Evolutionary conservation across 2,113 vertebrate species (phyloP).

Genomic region (Alligator sinensis): DNA sequence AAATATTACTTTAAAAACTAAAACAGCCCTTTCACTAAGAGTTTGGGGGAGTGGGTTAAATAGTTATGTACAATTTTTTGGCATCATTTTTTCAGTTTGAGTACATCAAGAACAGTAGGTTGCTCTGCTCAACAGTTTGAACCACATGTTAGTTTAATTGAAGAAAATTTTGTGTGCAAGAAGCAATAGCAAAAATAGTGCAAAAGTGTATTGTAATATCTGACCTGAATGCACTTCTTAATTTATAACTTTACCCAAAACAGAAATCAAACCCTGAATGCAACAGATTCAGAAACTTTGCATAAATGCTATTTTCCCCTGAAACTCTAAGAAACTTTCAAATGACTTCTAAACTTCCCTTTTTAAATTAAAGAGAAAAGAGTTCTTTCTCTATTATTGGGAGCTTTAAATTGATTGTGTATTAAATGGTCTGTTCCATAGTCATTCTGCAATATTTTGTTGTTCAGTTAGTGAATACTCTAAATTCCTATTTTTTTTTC

Average conservation of each 20-base stretch:
- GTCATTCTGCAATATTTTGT: background rate
- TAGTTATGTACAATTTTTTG: background rate
- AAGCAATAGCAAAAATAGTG: background rate
- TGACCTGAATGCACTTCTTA: background rate
- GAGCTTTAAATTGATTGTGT: background rate
- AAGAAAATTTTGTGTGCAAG: background rate
- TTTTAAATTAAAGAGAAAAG: background rate
- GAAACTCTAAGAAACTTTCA: no score
- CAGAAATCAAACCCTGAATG: background rate
- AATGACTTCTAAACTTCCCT: no score
- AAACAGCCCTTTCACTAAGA: background rate
- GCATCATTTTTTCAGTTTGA: background rate
- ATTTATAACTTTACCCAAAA: background rate
- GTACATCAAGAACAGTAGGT: fast-evolving
- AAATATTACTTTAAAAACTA: background rate
- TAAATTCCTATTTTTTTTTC: background rate
- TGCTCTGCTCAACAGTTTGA: background rate
- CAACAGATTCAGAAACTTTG: background rate
- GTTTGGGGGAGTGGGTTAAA: background rate
- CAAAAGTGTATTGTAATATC: background rate
- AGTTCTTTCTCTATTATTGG: background rate
- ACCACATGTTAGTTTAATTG: background rate
- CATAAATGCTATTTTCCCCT: fast-evolving
- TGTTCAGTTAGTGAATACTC: background rate
- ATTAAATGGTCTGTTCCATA: background rate